Conservation (phyloP, 2,888 invertebrate genomes). For the Theodoxus fluviatilis region DNA sequence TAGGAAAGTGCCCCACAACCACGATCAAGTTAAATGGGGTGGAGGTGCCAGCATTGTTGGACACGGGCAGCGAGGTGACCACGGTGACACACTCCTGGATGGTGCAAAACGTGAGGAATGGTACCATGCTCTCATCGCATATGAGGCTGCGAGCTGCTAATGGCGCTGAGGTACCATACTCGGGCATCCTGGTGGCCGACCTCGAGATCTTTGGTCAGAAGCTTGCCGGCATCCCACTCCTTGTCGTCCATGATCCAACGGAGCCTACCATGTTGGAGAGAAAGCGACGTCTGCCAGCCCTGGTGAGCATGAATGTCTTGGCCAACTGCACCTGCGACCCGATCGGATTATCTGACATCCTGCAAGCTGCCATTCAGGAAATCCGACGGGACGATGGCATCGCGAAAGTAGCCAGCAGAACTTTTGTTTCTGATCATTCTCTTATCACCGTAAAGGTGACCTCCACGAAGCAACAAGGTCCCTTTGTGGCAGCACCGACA, state of each 20-base stretch:
- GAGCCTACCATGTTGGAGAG: background rate
- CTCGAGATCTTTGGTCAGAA: background rate
- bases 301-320: conserved; percentile 19
- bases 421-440: background rate
- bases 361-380: background rate
- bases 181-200: background rate
- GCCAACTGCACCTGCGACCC: background rate
- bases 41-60: background rate
- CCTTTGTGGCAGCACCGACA: conserved; percentile 6
- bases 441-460: background rate
- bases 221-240: background rate
- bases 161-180: conserved; percentile 1
- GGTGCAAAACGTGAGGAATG: background rate
- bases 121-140: too few relatives aligned
- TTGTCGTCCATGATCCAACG: background rate
- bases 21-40: background rate
- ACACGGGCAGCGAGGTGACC: conserved; percentile 17
- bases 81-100: background rate
- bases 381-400: background rate
- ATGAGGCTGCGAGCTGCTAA: conserved; percentile 8
- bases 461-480: background rate
- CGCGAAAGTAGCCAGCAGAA: background rate
- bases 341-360: background rate
- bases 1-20: background rate
- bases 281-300: background rate